Conservation (phyloP, 2,888 invertebrate species). For the Yponomeuta sedellus region DNA sequence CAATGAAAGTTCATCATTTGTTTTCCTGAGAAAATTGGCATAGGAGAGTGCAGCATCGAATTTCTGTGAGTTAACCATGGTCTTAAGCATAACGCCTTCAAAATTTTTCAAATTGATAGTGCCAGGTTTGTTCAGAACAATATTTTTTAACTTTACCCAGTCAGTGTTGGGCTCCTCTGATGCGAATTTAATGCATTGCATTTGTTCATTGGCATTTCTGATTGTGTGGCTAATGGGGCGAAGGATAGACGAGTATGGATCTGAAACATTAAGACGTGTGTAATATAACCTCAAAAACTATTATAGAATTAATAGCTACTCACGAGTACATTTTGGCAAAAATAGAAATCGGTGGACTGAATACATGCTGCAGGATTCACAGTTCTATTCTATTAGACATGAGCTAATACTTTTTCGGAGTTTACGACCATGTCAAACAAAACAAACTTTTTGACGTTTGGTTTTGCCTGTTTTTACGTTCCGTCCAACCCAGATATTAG, state of each 20-base stretch:
- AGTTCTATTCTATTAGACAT: no score
- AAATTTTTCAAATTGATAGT: slow-evolving; percentile 67
- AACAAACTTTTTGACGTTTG: not conserved
- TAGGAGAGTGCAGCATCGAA: slow-evolving; percentile 75
- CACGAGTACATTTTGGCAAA: slow-evolving; percentile 27
- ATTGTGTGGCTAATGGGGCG: not conserved
- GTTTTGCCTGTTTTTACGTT: not conserved
- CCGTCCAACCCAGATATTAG: no score
- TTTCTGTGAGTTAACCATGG: slow-evolving; percentile 59
- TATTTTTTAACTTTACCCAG: slow-evolving; percentile 59
- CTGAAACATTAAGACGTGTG: slow-evolving; percentile 29
- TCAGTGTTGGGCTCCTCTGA: slow-evolving; percentile 36
- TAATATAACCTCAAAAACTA: not conserved
- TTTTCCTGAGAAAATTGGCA: slow-evolving; percentile 68
- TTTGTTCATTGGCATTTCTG: slow-evolving; percentile 32
- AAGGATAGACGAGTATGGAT: slow-evolving; percentile 21
- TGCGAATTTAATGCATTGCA: slow-evolving; percentile 44
- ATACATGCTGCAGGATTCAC: slow-evolving; percentile 25
- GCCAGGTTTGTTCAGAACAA: slow-evolving; percentile 51
- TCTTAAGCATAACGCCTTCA: slow-evolving; percentile 77
- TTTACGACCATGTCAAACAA: not conserved
- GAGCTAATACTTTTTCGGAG: not conserved
- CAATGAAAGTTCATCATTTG: slow-evolving; percentile 68
- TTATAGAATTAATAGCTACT: slow-evolving; percentile 19
- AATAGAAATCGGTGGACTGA: slow-evolving; percentile 27